Base-by-base conservation (phyloP, 2,113 vertebrate species). In the Cephalopholis sonnerati region DNA sequence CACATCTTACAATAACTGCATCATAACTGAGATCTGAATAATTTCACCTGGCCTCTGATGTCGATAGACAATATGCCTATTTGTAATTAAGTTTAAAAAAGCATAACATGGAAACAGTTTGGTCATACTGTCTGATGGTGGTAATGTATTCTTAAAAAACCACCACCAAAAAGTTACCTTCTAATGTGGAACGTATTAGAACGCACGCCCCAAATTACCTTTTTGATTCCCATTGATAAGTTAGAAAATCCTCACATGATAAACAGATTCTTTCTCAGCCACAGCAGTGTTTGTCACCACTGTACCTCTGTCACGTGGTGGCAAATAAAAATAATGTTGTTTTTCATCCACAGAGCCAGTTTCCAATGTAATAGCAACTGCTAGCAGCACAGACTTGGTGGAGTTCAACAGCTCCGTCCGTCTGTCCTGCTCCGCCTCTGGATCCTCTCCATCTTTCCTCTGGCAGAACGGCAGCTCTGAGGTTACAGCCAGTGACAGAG, bases 381-480 rank as follows among this genome's bases (percentile, higher is more conserved):
- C 16, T 15, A 29, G 7, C 57, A 44, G 11, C 41, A 44, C 41
- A 44, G 41, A 44, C 41, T 44, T 44, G 41, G 41, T 44, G 41
- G 41, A 44, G 41, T 44, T 44, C 41, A 44, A 5, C 68, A 84
- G 79, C 27, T 76, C 79, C 1, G 3, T 87, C 70, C 36, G 24
- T 68, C 77, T 87, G 66, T 90, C 66, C 75, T 88, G 76, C 74
- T 85, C 82, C 25, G 81, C 86, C 9, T 90, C 68, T 32, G 93
- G 91, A 57, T 74, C 88, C 57, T 69, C 53, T 16, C 68, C 48
- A 27, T 85, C 86, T 65, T 90, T 89, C 58, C 51, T 55, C 48
- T 94, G 93, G 92, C 44, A 92, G 53, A 92, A 93, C 59, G 1
- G 64, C 70, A 92, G 82, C 85, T 74, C 82, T 83, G 89, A 85